Conservation (phyloP, 1,140 invertebrate genomes). For the Trachelipus rathkii region DNA sequence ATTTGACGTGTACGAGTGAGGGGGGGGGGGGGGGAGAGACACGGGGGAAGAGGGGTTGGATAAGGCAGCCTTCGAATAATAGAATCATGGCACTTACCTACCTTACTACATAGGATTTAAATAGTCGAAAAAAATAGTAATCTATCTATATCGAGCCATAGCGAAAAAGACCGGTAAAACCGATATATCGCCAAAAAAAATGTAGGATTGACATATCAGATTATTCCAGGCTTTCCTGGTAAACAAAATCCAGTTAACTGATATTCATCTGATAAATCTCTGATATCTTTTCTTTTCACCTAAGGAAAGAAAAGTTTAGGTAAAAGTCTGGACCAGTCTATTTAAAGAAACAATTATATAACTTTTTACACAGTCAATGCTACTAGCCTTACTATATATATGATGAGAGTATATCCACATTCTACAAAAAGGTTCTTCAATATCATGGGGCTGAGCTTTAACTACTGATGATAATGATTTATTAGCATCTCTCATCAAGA, state of each 20-base stretch:
- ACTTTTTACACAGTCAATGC: background rate
- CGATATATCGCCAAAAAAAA: too few species aligned
- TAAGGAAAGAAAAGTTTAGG: constrained; percentile 8
- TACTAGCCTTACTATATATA: constrained; percentile 71
- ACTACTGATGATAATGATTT: background rate
- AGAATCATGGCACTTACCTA: too few species aligned
- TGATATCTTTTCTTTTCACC: constrained; percentile 67
- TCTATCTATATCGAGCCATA: too few species aligned
- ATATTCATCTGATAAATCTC: constrained; percentile 64
- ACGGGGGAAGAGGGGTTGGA: too few species aligned
- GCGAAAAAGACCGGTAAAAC: too few species aligned
- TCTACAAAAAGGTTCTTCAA: constrained; percentile 46
- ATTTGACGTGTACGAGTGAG: too few species aligned
- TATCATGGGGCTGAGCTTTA: constrained; percentile 33
- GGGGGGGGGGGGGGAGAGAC: too few species aligned
- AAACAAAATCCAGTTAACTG: constrained; percentile 73
- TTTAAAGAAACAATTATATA: background rate
- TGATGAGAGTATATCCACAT: constrained; percentile 85
- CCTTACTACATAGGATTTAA: too few species aligned
- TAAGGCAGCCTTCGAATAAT: too few species aligned
- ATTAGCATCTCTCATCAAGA: constrained; percentile 24
- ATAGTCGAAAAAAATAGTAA: too few species aligned
- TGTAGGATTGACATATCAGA: too few species aligned
- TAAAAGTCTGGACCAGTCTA: too few species aligned
- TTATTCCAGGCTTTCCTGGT: constrained; percentile 76